A percentile compares a stretch with the other conserved stretches of the same genome.
phyloP scores from a whole-genome alignment of 2,113 vertebrate species.

The Dicerorhinus sumatrensis region DNA sequence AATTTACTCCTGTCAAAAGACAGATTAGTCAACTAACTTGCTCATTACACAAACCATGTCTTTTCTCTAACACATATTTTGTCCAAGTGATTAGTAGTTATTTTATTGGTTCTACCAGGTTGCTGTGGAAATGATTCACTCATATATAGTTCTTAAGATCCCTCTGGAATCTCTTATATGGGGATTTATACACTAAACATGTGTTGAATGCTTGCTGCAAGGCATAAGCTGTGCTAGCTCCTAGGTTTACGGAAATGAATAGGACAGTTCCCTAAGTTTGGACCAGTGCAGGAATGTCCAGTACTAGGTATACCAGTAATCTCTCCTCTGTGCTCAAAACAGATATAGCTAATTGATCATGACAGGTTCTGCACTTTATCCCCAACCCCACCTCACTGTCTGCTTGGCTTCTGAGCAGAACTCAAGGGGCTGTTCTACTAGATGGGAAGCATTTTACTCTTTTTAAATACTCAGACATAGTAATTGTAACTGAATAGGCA shows the following conservation, averaged over 20 bases:
- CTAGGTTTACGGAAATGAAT: neutral
- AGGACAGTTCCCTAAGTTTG: neutral
- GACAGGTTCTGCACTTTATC: neutral
- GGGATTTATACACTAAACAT: neutral
- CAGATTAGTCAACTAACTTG: neutral
- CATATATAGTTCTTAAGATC: neutral
- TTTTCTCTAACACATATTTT: neutral
- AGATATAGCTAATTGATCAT: neutral
- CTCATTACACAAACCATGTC: neutral
- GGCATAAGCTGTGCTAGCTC: neutral
- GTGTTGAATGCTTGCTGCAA: neutral
- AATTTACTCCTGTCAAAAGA: neutral
- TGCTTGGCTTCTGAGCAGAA: neutral
- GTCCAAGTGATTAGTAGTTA: neutral
- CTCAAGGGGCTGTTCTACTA: neutral
- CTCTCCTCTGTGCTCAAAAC: neutral
- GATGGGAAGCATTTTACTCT: neutral
- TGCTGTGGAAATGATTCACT: neutral
- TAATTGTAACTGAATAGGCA: neutral
- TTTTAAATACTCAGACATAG: neutral
- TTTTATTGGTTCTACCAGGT: neutral
- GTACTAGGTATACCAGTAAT: accelerated
- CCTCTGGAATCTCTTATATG: neutral
- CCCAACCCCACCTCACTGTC: neutral
- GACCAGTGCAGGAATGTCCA: neutral